Evolutionary conservation across 2,888 invertebrate genomes (phyloP).

Genomic region (Cataglyphis rosenhaueri): DNA sequence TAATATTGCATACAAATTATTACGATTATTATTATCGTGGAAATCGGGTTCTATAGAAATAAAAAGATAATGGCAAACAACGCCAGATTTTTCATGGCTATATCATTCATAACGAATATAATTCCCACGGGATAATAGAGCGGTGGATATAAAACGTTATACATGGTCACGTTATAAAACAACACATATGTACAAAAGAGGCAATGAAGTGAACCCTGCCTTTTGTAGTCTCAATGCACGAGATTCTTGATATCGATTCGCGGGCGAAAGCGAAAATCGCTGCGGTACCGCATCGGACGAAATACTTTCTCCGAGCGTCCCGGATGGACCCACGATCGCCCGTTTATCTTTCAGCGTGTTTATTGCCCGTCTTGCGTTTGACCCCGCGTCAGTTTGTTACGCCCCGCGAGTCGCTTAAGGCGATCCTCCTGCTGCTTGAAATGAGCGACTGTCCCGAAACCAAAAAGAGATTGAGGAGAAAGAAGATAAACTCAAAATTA

Average conservation of each 20-base stretch:
- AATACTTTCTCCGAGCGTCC: slow-evolving; percentile 48
- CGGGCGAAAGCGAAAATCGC: slow-evolving; percentile 50
- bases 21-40: neutral
- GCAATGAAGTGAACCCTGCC: slow-evolving; percentile 11
- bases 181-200: neutral
- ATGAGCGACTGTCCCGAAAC: slow-evolving; percentile 15
- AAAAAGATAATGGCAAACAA: neutral
- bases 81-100: neutral
- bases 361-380: slow-evolving; percentile 84
- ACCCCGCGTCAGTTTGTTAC: slow-evolving; percentile 85
- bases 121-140: slow-evolving; percentile 3
- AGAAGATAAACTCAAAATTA: neutral
- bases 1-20: neutral
- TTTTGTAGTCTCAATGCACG: slow-evolving; percentile 37
- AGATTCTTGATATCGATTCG: slow-evolving; percentile 42
- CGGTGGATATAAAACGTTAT: neutral
- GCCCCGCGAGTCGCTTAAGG: slow-evolving; percentile 84
- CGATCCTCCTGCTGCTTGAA: slow-evolving; percentile 52
- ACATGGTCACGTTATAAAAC: neutral
- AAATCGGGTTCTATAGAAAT: neutral
- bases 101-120: neutral
- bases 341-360: slow-evolving; percentile 85
- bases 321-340: slow-evolving; percentile 65
- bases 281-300: slow-evolving; percentile 19
- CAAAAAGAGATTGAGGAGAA: neutral